Conservation (phyloP, 2,797 vertebrate species). For the Cynodonichthys magdalenae region DNA sequence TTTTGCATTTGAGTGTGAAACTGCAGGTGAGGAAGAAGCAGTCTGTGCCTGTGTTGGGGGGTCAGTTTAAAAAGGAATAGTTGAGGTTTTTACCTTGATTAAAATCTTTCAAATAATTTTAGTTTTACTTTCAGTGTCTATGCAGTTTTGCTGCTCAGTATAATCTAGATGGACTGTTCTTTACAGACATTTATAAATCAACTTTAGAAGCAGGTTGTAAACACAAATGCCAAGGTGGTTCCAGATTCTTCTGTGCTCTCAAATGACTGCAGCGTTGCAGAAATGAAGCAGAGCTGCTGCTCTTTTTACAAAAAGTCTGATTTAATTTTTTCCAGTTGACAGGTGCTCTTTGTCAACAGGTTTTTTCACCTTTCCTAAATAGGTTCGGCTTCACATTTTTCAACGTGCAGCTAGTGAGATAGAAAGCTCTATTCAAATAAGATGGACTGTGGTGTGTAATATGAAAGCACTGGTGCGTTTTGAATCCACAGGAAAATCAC, state of each 20-base stretch:
- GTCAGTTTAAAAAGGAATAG: neutral
- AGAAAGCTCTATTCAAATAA: slow-evolving; percentile 45
- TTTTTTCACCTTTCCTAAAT: slow-evolving; percentile 62
- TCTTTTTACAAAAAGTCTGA: slow-evolving; percentile 37
- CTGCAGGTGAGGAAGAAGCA: too few species aligned
- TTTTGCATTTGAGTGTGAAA: too few species aligned
- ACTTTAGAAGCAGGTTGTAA: neutral
- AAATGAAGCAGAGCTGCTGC: slow-evolving; percentile 55
- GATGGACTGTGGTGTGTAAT: slow-evolving; percentile 24
- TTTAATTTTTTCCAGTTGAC: slow-evolving; percentile 63
- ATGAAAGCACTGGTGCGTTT: slow-evolving; percentile 17
- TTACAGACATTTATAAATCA: neutral
- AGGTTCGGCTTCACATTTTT: slow-evolving; percentile 51
- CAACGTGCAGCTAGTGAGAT: slow-evolving; percentile 39
- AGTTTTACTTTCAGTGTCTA: neutral
- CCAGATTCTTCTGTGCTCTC: slow-evolving; percentile 13
- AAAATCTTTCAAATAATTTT: slow-evolving; percentile 7
- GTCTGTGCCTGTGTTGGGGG: too few species aligned
- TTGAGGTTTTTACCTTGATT: slow-evolving; percentile 22
- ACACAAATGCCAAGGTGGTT: neutral
- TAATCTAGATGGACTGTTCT: too few species aligned
- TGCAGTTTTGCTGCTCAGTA: neutral
- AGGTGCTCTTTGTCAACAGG: slow-evolving; percentile 65
- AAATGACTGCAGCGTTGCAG: slow-evolving; percentile 21
- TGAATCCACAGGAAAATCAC: slow-evolving; percentile 5